Evolutionary conservation across 2,797 vertebrate species (phyloP), one percentile per base, ranked within the genome.

Genomic region (Aratinga solstitialis): DNA sequence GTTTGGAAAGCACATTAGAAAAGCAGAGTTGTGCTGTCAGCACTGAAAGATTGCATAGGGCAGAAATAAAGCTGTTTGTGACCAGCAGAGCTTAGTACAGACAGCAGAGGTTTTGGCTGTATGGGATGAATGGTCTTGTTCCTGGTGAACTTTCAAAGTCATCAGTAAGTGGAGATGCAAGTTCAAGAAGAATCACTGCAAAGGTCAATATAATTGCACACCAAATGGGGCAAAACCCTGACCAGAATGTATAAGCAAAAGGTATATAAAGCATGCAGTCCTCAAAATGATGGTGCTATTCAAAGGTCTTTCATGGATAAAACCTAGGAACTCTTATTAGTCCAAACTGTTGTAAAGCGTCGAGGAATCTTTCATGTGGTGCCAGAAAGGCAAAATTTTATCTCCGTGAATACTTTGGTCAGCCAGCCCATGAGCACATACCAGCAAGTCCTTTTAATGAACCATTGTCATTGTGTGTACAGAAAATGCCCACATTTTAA

Each of bases 81-180:
- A 50, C 11, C 32, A 77, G 42, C 20, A 68, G 19, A 61, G 5
- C 7, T 62, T 29, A 63, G 36, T 56, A 9, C 2, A 58, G 32
- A 30, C 5, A 56, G 18, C 29, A 78, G 61, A 78, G 11, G 5
- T 56, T 83, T 61, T 48, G 23, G 13, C 29, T 48, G 29, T 27
- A 18, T 12, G 34, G 19, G 22, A 18, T 10, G 29, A 62, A 56
- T 12, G 22, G 19, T 4, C 22, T 58, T 63, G 19, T 12, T 29
- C 27, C 26, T 62, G 6, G 47, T 29, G 34, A 58, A 26, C 9
- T 47, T 69, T 48, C 8, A 3, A 11, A 79, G 26, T 4, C 0
- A 0, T 13, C 3, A 1, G 8, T 23, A 69, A 22, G 7, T 9
- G 36, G 22, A 65, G 4, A 4, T 34, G 11, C 21, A 48, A 59